phyloP scores from a whole-genome alignment of 2,797 vertebrate genomes.

The Leuciscus waleckii region DNA sequence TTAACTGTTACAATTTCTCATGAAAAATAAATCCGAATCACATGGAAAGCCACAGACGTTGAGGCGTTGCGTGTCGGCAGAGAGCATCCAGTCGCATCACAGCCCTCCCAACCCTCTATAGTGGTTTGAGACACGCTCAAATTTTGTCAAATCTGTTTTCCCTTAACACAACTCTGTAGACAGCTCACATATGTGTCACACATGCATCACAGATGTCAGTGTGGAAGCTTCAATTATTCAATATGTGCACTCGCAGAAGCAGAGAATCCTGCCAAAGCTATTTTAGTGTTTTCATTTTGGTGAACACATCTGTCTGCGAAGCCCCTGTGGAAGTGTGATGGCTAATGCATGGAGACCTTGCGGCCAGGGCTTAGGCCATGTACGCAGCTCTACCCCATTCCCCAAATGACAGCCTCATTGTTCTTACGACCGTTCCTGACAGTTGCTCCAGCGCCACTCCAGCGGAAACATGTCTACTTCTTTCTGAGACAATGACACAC shows the following conservation, averaged over 20 bases:
- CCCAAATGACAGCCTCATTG: slow-evolving; percentile 52
- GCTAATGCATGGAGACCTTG: slow-evolving; percentile 54
- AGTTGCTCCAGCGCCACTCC: slow-evolving; percentile 38
- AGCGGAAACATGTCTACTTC: slow-evolving; percentile 53
- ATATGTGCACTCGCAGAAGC: slow-evolving; percentile 18
- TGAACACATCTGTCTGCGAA: slow-evolving; percentile 47
- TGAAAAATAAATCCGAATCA: not conserved
- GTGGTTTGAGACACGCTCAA: slow-evolving; percentile 39
- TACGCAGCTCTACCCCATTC: slow-evolving; percentile 36
- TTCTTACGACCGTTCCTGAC: slow-evolving; percentile 42
- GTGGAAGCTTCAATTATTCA: slow-evolving; percentile 54
- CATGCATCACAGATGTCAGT: slow-evolving; percentile 45
- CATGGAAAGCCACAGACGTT: not conserved
- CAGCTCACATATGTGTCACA: slow-evolving; percentile 38
- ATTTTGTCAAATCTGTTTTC: slow-evolving; percentile 41
- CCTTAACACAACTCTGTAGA: slow-evolving; percentile 39
- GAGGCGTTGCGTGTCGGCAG: not conserved
- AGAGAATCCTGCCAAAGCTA: slow-evolving; percentile 29
- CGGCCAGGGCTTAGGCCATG: slow-evolving; percentile 44
- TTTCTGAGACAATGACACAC: slow-evolving; percentile 49
- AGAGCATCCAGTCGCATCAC: not conserved
- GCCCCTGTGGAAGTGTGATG: slow-evolving; percentile 44
- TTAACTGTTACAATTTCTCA: not conserved
- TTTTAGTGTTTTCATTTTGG: slow-evolving; percentile 47
- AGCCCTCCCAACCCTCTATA: not conserved